Evolutionary conservation across 2,797 vertebrate genomes (phyloP).

Genomic region (Glossophaga mutica): DNA sequence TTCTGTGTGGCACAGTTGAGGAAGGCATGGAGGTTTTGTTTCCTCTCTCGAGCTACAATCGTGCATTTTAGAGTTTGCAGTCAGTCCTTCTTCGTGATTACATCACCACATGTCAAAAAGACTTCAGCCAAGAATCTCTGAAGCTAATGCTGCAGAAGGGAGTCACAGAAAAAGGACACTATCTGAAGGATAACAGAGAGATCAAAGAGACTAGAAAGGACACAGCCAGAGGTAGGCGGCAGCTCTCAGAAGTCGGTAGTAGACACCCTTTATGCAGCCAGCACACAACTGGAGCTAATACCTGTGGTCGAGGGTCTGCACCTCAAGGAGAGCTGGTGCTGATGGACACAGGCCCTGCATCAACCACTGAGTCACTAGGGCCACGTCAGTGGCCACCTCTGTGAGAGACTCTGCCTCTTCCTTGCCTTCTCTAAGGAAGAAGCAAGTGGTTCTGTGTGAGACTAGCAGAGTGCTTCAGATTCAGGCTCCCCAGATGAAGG

Average conservation of each 20-base stretch:
- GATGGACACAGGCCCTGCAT: background rate
- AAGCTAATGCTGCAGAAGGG: background rate
- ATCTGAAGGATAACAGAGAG: background rate
- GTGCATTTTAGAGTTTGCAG: background rate
- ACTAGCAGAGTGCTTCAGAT: background rate
- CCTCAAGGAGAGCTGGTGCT: background rate
- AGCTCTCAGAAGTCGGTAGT: background rate
- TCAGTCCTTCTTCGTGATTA: background rate
- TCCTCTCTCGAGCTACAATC: background rate
- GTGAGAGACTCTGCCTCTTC: background rate
- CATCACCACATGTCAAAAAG: background rate
- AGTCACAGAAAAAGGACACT: background rate
- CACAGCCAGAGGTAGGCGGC: background rate
- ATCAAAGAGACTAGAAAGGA: background rate
- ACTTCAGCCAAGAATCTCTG: background rate
- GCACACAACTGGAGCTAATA: background rate
- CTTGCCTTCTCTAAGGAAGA: background rate
- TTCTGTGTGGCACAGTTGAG: background rate
- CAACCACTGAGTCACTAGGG: background rate
- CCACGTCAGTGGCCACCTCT: background rate
- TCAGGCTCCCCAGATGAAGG: background rate
- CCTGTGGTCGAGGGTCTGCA: background rate
- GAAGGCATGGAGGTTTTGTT: background rate
- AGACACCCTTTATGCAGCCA: background rate
- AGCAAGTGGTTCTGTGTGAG: background rate